A percentile compares a stretch with the other conserved stretches of the same genome.
Conservation (phyloP, 2,797 vertebrate genomes). For the Tapera naevia region DNA sequence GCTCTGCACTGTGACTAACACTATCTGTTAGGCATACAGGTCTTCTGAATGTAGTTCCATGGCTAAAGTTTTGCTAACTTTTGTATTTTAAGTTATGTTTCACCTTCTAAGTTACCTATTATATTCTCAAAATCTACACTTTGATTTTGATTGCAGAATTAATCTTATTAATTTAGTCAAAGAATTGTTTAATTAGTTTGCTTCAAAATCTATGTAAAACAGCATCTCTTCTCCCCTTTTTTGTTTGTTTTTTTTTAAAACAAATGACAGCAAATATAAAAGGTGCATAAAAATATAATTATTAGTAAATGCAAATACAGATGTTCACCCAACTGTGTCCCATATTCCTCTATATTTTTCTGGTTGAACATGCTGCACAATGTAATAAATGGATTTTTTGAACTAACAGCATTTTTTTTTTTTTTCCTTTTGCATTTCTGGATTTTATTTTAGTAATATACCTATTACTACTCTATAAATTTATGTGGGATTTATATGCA, state of each 20-base stretch:
- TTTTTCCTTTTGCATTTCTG: not conserved
- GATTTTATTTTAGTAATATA: not conserved
- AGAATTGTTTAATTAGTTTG: not conserved
- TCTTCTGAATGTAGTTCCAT: not conserved
- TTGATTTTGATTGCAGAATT: not conserved
- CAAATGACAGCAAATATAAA: not conserved
- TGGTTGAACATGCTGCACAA: not conserved
- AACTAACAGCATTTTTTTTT: not conserved
- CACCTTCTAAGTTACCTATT: not conserved
- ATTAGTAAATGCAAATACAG: not conserved
- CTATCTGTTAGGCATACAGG: not conserved
- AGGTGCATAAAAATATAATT: not conserved
- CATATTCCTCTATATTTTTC: not conserved
- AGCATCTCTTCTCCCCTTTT: not conserved
- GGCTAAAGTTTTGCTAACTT: not conserved
- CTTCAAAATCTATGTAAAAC: accelerated
- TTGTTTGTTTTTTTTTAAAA: not conserved
- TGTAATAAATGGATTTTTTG: not conserved
- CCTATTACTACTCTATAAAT: not conserved
- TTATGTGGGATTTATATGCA: not conserved
- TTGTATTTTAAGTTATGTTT: not conserved
- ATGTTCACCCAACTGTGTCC: not conserved
- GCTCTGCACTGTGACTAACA: not conserved
- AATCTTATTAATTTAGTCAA: not conserved
- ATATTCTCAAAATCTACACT: not conserved